Conservation (phyloP, 2,797 vertebrate genomes). For the Anas bahamensis region DNA sequence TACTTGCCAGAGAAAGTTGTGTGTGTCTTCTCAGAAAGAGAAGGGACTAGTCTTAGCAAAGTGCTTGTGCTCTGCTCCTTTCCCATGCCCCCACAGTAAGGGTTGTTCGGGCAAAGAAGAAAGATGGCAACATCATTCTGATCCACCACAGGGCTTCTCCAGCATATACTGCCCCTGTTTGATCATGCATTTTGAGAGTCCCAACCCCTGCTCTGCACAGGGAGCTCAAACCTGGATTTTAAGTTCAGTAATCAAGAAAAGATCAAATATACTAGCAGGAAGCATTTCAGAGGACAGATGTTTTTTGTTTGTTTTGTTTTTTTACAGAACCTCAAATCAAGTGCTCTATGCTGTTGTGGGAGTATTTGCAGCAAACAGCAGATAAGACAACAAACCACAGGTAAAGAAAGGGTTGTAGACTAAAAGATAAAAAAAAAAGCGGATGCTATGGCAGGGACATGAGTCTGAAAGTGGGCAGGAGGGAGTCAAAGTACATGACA, state of each 20-base stretch:
- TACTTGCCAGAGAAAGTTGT: too few species aligned
- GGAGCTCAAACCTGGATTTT: not conserved
- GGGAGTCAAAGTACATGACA: not conserved
- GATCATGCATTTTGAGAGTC: not conserved
- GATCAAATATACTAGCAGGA: not conserved
- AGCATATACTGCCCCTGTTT: not conserved
- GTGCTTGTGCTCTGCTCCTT: accelerated
- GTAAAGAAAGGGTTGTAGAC: accelerated
- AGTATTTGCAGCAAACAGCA: not conserved
- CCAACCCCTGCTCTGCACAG: not conserved
- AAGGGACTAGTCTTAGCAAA: not conserved
- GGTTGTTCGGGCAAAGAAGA: not conserved
- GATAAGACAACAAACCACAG: not conserved
- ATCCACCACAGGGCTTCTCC: not conserved
- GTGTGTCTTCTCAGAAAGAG: not conserved
- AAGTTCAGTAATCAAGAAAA: not conserved
- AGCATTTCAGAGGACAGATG: not conserved
- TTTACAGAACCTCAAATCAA: not conserved
- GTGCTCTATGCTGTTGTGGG: accelerated
- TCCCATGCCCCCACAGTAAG: not conserved
- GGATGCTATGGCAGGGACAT: not conserved
- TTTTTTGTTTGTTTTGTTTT: not conserved
- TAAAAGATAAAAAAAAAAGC: not conserved
- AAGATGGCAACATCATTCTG: not conserved
- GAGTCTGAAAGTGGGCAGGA: not conserved